Evolutionary conservation across 1,140 invertebrate species (phyloP), one percentile per base, ranked within the genome.

Genomic region (Papilio helenus): DNA sequence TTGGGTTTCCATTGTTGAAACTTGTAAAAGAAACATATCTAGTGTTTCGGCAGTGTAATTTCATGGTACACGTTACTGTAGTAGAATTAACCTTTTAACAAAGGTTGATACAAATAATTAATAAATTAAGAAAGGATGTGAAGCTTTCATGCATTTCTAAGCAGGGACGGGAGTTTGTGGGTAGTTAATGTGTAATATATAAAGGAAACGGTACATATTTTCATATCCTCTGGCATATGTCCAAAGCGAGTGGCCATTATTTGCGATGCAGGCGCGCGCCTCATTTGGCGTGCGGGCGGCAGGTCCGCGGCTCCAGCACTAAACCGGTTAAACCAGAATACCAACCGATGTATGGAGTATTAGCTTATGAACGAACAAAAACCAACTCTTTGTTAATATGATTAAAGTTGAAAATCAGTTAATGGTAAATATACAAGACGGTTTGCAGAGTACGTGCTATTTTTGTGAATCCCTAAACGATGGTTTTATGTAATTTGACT

Each of bases 251-350:
- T 84, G 86, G 83, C 82, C 84, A 89, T 91, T 89, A 88, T 89
- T 90, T 86, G 88, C 88, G 87, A 90, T 89, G 87, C 90, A 88
- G 86, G 86, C 88, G 85, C 85, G 86, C 86, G 85, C 87, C 89
- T 91, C 89, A 91, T 92, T 93, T 92, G 91, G 90, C 89, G 87
- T 88, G 83, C 83, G 89, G 90, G 90, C 90, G 88, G 91, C 92
- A 91, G 91, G 92, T 92, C 92, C 88, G 89, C 90, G 87, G 88
- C 87, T 90, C 87, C 83, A 88, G 84, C 88, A 82, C 81, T 79
- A 79, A 93, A 94, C 92, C 92, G 92, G 92, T 94, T 88, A 87
- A 87, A 94, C 92, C 87, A 94, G 92, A 92, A 92, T 88, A 89
- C 88, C 82, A 86, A 88, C 86, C 85, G 83, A 88, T 84, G 87